Conservation (phyloP, 2,113 vertebrate species). For the Misgurnus mizolepis region DNA sequence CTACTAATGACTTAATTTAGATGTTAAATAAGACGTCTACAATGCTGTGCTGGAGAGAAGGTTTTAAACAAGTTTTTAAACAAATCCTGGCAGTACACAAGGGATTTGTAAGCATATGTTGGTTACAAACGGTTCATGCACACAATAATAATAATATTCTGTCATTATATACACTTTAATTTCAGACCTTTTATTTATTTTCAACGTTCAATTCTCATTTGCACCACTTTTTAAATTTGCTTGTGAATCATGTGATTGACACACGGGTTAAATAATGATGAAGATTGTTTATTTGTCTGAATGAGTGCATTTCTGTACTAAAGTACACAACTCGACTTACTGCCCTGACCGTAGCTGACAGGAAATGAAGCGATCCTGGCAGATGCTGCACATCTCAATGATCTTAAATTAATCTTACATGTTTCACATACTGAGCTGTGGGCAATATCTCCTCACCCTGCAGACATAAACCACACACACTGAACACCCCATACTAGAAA, state of each 20-base stretch:
- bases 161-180: too few species aligned
- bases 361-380: conserved; percentile 76
- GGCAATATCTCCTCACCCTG: conserved; percentile 71
- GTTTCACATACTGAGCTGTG: conserved; percentile 72
- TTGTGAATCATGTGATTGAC: too few species aligned
- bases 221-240: too few species aligned
- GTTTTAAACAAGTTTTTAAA: too few species aligned
- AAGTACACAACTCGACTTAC: conserved; percentile 53
- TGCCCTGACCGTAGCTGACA: conserved; percentile 73
- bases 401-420: conserved; percentile 78
- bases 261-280: too few species aligned
- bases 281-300: not conserved
- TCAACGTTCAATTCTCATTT: too few species aligned
- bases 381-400: conserved; percentile 73
- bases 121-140: not conserved
- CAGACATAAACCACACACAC: conserved; percentile 57
- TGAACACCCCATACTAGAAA: conserved; percentile 56
- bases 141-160: too few species aligned
- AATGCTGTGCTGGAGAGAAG: too few species aligned
- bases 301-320: not conserved
- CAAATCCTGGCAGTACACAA: not conserved
- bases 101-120: not conserved
- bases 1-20: too few species aligned
- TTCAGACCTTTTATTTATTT: too few species aligned
- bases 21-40: too few species aligned